Conservation (phyloP, 2,113 vertebrate species). For the Fukomys damarensis region DNA sequence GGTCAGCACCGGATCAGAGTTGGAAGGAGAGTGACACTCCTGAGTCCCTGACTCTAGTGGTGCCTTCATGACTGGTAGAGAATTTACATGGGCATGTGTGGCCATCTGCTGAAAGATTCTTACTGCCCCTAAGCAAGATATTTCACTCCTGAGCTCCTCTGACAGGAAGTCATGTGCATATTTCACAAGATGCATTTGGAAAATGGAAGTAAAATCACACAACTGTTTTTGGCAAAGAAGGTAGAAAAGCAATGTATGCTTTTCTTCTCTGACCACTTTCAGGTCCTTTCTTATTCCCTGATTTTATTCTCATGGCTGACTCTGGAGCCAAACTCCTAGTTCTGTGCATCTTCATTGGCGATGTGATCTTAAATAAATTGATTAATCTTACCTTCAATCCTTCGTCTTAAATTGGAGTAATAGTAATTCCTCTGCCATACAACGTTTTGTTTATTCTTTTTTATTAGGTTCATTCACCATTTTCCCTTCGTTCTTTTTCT, state of each 20-base stretch:
- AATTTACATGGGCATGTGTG: too few relatives aligned
- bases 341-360: not conserved
- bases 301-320: not conserved
- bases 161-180: not conserved
- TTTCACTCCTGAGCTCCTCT: not conserved
- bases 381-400: not conserved
- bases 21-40: not conserved
- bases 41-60: not conserved
- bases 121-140: not conserved
- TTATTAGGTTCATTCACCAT: not conserved
- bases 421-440: not conserved
- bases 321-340: not conserved
- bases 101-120: not conserved
- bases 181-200: not conserved
- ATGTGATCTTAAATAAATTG: not conserved
- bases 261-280: not conserved
- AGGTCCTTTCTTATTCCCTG: not conserved
- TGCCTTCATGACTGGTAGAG: not conserved
- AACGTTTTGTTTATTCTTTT: not conserved
- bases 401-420: not conserved
- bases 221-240: not conserved
- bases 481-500: too few relatives aligned
- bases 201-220: not conserved
- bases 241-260: not conserved
- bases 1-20: not conserved